Percentiles rank a stretch among this genome's conserved stretches.
Conservation (phyloP, 92 coral and sea anemone genomes). For the Palythoa grandis region DNA sequence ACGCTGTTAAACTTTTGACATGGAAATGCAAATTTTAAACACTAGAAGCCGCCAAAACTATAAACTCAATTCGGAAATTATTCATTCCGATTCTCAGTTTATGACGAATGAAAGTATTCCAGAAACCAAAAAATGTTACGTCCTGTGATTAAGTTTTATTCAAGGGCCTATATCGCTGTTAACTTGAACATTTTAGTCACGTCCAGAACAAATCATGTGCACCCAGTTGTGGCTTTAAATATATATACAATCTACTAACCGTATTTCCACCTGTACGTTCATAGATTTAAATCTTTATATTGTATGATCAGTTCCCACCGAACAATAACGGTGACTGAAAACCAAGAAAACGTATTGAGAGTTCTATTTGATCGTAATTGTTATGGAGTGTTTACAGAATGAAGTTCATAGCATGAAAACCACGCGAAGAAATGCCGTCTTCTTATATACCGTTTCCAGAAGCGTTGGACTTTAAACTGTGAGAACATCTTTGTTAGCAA, state of each 20-base stretch:
- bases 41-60: neutral
- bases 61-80: neutral
- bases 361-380: constrained; percentile 2
- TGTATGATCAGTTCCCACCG: neutral
- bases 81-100: neutral
- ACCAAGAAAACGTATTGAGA: neutral
- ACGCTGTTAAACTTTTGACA: neutral
- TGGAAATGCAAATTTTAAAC: neutral
- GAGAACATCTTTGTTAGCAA: neutral
- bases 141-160: neutral
- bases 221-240: constrained; percentile 3
- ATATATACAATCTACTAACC: neutral
- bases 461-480: no score
- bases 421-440: neutral
- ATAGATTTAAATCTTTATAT: neutral
- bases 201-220: constrained; percentile 30
- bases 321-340: neutral
- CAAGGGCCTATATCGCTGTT: neutral
- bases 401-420: neutral
- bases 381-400: neutral
- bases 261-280: neutral
- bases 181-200: constrained; percentile 5
- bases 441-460: neutral
- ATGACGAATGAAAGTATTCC: neutral
- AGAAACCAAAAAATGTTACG: neutral